Evolutionary conservation across 2,797 vertebrate species (phyloP).

Genomic region (Morelia viridis): DNA sequence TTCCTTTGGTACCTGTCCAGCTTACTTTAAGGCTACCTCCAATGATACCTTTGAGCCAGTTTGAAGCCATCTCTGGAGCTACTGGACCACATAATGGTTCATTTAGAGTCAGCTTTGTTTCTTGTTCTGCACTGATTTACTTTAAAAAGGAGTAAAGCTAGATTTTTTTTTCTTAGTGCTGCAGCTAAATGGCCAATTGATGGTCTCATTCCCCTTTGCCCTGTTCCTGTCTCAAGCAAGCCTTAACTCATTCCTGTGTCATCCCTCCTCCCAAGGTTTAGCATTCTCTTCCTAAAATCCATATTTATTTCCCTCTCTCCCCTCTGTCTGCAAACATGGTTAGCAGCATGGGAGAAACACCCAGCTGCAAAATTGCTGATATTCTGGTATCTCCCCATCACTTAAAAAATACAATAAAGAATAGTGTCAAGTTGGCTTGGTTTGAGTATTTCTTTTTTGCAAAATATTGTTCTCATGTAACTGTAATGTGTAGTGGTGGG

Average conservation of each 20-base stretch:
- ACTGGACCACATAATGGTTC: not conserved
- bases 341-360: not conserved
- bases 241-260: not conserved
- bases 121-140: not conserved
- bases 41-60: not conserved
- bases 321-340: not conserved
- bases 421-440: too few relatives aligned
- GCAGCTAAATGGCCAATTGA: not conserved
- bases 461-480: too few relatives aligned
- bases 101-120: not conserved
- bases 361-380: not conserved
- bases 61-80: not conserved
- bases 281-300: not conserved
- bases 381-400: not conserved
- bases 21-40: not conserved
- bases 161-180: not conserved
- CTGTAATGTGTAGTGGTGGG: too few relatives aligned
- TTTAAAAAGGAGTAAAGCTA: not conserved
- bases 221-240: not conserved
- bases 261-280: not conserved
- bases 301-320: not conserved
- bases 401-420: not conserved
- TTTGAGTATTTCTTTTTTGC: too few relatives aligned
- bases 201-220: not conserved
- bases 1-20: not conserved